Evolutionary conservation across 2,888 invertebrate genomes (phyloP), one percentile per base, ranked within the genome.

Genomic region (Kuschelorhynchus macadamiae): DNA sequence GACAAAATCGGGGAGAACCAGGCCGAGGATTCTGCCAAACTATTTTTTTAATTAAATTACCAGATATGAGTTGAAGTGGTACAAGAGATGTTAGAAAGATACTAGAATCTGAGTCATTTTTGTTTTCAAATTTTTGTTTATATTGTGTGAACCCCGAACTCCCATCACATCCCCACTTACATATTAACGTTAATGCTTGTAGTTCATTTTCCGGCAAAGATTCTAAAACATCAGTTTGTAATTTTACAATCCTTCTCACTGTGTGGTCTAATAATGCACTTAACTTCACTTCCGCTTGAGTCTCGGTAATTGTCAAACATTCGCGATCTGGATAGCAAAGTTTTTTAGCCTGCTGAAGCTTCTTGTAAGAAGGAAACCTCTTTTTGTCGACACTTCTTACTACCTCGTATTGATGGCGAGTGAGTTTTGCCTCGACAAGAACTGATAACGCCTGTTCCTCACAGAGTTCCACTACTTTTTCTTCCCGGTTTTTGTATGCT

Each of bases 1-100:
- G 72, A 71, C 76, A 80, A 53, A 70, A 79, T 42, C 74, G 64
- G 5, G 78, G 75, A 18, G 77, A 78, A 39, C 72, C 53, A 11
- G 76, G 75, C 25, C 75, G 47, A 25, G 75, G 76, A 63, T 79
- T 79, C 75, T 77, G 72, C 44, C 46, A 57, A n/a, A 55, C 47
- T 9, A 74, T 39, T 65, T 70, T n/a, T n/a, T n/a, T 74, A 52
- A 67, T 69, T 12, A 44, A 59, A 17, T 33, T 47, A 4, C 44
- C 44, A 52, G 47, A 67, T 30, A 70, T 52, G 44, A 76, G 33
- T 70, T 63, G 70, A 16, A 75, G 30, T 53, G 74, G 71, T 12
- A 75, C 74, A 60, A 78, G 64, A 5, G 59, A 77, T 49, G 71
- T 76, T 63, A 72, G 7, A 63, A 77, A 49, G 3, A 12, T 20